phyloP scores from a whole-genome alignment of 2,797 vertebrate species.

The Poeciliopsis turneri region DNA sequence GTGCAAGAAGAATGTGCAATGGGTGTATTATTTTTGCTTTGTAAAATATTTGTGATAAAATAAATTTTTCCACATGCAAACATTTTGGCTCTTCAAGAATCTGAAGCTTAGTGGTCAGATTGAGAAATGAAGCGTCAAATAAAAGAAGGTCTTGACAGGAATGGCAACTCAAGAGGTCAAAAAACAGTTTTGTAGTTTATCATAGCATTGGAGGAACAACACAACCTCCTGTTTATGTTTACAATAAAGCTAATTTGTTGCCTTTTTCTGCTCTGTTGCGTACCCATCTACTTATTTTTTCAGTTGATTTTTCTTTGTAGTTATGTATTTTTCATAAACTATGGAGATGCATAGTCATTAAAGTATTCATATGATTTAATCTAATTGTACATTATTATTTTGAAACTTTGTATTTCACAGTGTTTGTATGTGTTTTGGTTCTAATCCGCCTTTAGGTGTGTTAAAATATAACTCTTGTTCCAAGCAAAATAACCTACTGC shows the following conservation, averaged over 20 bases:
- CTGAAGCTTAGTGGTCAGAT: neutral
- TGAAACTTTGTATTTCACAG: neutral
- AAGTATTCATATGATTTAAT: neutral
- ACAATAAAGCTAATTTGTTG: neutral
- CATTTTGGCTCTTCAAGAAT: neutral
- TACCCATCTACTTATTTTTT: neutral
- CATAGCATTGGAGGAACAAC: neutral
- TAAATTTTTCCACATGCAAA: neutral
- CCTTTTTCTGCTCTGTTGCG: neutral
- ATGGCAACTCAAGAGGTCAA: neutral
- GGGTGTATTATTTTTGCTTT: neutral
- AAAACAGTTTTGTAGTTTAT: neutral
- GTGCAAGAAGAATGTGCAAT: too few species aligned
- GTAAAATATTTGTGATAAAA: neutral
- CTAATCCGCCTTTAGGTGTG: neutral
- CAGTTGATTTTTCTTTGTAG: neutral
- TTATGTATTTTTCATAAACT: neutral
- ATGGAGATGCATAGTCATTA: neutral
- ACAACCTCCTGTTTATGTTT: neutral
- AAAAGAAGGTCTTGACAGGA: neutral
- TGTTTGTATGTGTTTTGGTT: neutral
- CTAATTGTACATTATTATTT: neutral
- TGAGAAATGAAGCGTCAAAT: neutral
- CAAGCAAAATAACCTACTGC: neutral
- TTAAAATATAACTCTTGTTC: neutral